Evolutionary conservation across 1,140 invertebrate genomes (phyloP), one percentile per base, ranked within the genome.

Genomic region (Hormaphis cornu): DNA sequence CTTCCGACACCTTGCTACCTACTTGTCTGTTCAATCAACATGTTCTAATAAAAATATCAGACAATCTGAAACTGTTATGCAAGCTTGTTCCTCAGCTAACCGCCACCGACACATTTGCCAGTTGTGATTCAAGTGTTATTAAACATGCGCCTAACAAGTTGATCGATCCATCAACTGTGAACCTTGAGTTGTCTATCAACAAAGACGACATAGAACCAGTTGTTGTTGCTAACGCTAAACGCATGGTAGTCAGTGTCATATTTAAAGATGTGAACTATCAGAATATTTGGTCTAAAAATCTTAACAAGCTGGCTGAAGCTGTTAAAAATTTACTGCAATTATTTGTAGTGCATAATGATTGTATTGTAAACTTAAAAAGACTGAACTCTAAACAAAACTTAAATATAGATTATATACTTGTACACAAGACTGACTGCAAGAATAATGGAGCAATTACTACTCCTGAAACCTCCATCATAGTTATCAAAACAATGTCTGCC

Each of bases 251-350:
- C 10, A 70, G 53, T 48, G 42, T 48, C 3, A 9, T 58, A n/a
- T 70, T 70, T n/a, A 70, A 33, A 42, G 42, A 70, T 35, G 44
- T 50, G 16, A 42, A 56, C 22, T 12, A 54, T 37, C 48, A 70
- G 28, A 24, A 44, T 69, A 24, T 24, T 14, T 69, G 48, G 48
- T 69, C 37, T 16, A 61, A 63, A 20, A 37, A 63, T 18, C 7
- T n/a, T 30, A 20, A 14, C 14, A 63, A 14, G 20, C 37, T 53
- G 14, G 14, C 14, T 5, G 12, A 42, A 10, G 44, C 16, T 0
- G 10, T 66, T 9, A 48, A 3, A 16, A 12, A 66, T 35, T 35
- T 44, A 30, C 4, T 66, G 2, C 44, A 20, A 9, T 50, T 66
- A 22, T 66, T 50, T 48, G 44, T 66, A 30, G 61, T 66, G 20